Conservation (phyloP, 2,797 vertebrate genomes). For the Myotis pilosus region DNA sequence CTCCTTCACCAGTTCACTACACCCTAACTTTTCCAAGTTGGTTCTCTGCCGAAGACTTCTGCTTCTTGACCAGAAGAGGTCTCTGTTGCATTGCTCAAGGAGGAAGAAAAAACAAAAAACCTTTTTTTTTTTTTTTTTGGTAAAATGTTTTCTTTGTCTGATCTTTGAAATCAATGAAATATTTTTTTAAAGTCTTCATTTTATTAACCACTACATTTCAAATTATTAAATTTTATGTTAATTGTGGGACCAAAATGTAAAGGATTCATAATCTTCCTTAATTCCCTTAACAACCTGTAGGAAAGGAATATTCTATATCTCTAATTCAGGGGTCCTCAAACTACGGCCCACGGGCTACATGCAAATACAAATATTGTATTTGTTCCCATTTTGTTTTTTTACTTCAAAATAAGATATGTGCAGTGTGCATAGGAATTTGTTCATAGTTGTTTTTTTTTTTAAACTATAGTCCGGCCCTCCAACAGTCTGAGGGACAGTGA, state of each 20-base stretch:
- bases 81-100: conserved; percentile 17
- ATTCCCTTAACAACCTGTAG: background rate
- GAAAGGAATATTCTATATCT: background rate
- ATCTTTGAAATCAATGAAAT: background rate
- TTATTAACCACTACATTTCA: background rate
- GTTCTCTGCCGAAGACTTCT: background rate
- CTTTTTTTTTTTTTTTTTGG: background rate
- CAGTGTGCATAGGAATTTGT: no score
- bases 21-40: background rate
- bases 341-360: no score
- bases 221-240: background rate
- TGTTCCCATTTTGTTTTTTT: no score
- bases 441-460: no score
- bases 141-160: background rate
- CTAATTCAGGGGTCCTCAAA: background rate
- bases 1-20: background rate
- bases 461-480: no score
- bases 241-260: background rate
- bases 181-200: background rate
- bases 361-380: no score
- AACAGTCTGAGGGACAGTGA: no score
- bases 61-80: conserved; percentile 60
- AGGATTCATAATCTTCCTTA: background rate
- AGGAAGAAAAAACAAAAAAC: background rate
- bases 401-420: no score